A percentile compares a stretch with the other conserved stretches of the same genome.
phyloP scores from a whole-genome alignment of 1,140 invertebrate species.

The Planococcus citri region DNA sequence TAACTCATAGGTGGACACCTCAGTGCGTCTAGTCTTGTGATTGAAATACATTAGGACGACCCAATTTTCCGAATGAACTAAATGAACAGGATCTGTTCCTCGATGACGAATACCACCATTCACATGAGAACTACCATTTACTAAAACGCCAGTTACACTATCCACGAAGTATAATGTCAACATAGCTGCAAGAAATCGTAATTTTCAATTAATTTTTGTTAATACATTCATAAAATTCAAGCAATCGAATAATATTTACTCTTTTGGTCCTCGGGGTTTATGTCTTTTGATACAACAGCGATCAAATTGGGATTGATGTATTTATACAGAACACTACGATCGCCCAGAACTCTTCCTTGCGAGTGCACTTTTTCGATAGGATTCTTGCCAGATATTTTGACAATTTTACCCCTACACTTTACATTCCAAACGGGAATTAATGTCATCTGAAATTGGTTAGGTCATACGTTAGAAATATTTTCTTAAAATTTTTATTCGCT shows the following conservation, averaged over 20 bases:
- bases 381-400: slow-evolving; percentile 54
- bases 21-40: slow-evolving; percentile 80
- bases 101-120: slow-evolving; percentile 63
- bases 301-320: slow-evolving; percentile 96
- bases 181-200: slow-evolving; percentile 42
- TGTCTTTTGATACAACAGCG: slow-evolving; percentile 63
- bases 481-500: too few species aligned
- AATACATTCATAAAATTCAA: not conserved
- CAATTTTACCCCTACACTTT: slow-evolving; percentile 45
- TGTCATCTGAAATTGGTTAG: not conserved
- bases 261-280: slow-evolving; percentile 35
- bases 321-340: slow-evolving; percentile 95
- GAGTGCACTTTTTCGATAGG: slow-evolving; percentile 82
- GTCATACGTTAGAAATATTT: not conserved
- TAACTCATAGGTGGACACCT: slow-evolving; percentile 84
- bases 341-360: slow-evolving; percentile 84
- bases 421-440: slow-evolving; percentile 49
- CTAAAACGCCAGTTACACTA: slow-evolving; percentile 62
- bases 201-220: too few species aligned
- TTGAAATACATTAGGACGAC: slow-evolving; percentile 89
- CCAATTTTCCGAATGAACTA: slow-evolving; percentile 97
- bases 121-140: too few species aligned
- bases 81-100: slow-evolving; percentile 65
- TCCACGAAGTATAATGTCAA: slow-evolving; percentile 79
- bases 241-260: not conserved